phyloP scores from a whole-genome alignment of 2,113 vertebrate genomes.

The Xenopus laevis region DNA sequence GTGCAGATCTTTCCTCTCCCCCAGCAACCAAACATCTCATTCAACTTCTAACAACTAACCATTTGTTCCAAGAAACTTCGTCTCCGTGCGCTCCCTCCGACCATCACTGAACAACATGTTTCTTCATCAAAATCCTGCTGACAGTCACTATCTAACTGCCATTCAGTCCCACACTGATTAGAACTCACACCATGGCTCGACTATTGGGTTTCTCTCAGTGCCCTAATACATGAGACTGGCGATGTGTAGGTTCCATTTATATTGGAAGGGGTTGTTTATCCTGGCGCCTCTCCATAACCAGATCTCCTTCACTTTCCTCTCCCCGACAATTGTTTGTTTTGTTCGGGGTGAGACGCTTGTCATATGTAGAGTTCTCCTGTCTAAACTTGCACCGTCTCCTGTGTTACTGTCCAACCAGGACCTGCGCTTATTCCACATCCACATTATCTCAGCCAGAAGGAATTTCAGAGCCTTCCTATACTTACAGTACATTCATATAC shows the following conservation, averaged over 20 bases:
- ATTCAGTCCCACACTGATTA: neutral
- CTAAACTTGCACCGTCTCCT: too few species aligned
- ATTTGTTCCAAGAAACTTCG: neutral
- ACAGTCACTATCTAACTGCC: neutral
- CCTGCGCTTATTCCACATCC: too few species aligned
- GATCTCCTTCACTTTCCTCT: constrained; percentile 4
- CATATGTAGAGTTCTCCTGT: neutral
- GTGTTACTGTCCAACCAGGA: too few species aligned
- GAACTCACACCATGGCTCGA: neutral
- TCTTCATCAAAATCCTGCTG: neutral
- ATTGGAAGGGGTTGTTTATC: constrained; percentile 21
- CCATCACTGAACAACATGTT: neutral
- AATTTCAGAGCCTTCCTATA: too few species aligned
- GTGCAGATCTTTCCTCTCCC: constrained; percentile 13
- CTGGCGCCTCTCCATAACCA: neutral
- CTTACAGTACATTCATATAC: too few species aligned
- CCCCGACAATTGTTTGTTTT: neutral
- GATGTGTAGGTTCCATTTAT: neutral
- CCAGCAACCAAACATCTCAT: neutral
- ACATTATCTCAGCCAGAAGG: too few species aligned
- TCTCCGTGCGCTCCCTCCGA: neutral
- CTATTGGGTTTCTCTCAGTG: neutral
- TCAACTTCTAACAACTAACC: neutral
- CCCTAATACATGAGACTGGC: neutral
- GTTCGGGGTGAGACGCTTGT: neutral